phyloP scores from a whole-genome alignment of 2,888 invertebrate genomes.

The Deroplatys truncata region DNA sequence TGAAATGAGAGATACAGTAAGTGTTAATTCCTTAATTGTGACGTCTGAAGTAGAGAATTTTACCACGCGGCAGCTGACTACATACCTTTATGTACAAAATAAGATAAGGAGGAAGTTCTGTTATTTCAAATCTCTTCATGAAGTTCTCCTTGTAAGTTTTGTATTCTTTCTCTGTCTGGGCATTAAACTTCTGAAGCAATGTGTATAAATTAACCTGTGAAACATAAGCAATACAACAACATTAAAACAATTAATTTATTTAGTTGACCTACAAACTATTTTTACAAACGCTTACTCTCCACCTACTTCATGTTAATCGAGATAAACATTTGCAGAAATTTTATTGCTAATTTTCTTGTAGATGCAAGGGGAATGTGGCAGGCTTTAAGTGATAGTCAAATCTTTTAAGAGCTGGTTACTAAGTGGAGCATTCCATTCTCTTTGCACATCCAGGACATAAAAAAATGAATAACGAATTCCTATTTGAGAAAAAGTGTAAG shows the following conservation, averaged over 20 bases:
- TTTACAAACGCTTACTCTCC: too few relatives aligned
- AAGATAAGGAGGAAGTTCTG: constrained; percentile 86
- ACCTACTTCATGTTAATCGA: too few relatives aligned
- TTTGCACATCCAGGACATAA: too few relatives aligned
- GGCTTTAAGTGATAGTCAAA: too few relatives aligned
- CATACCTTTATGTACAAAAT: constrained; percentile 87
- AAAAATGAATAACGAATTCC: too few relatives aligned
- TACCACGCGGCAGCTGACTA: not conserved
- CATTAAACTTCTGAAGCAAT: constrained; percentile 93
- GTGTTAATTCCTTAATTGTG: not conserved
- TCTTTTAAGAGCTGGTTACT: too few relatives aligned
- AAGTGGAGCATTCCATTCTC: too few relatives aligned
- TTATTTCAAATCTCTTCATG: constrained; percentile 94
- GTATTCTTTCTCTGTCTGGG: constrained; percentile 92
- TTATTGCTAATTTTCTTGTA: too few relatives aligned
- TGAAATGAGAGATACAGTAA: constrained; percentile 40
- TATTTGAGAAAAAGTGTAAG: too few relatives aligned
- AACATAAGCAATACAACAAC: not conserved
- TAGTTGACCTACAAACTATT: not conserved
- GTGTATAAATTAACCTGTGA: constrained; percentile 87
- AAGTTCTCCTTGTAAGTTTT: constrained; percentile 99
- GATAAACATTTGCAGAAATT: too few relatives aligned
- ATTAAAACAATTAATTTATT: not conserved
- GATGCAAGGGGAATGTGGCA: too few relatives aligned
- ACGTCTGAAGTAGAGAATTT: too few relatives aligned